phyloP scores from a whole-genome alignment of 2,888 invertebrate species.

The Cosmia pyralina region DNA sequence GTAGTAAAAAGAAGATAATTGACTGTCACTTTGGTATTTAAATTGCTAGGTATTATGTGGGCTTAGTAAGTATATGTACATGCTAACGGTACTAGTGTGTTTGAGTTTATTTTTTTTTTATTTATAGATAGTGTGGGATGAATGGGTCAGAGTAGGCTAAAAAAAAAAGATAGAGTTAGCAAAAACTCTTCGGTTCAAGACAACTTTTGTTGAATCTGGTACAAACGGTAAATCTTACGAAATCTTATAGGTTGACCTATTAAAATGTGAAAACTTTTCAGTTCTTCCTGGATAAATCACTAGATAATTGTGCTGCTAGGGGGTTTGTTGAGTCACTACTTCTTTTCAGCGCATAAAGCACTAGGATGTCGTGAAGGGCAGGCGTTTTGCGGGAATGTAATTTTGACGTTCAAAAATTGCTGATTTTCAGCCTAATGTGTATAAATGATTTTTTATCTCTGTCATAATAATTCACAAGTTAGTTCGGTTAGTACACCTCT shows the following conservation, averaged over 20 bases:
- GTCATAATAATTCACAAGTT: background rate
- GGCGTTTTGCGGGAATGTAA: too few species aligned
- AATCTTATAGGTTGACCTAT: too few species aligned
- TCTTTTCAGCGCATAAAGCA: too few species aligned
- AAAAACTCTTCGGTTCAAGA: background rate
- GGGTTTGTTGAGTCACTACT: too few species aligned
- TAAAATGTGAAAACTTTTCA: background rate
- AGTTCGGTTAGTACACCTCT: background rate
- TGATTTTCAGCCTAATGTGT: too few species aligned
- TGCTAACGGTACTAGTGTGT: background rate
- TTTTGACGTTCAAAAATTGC: too few species aligned
- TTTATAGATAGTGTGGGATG: too few species aligned
- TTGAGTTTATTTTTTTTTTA: background rate
- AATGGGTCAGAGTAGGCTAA: too few species aligned
- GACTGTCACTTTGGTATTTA: conserved; percentile 38
- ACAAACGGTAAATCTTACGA: background rate
- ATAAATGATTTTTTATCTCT: too few species aligned
- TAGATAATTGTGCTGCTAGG: too few species aligned
- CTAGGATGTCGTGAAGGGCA: too few species aligned
- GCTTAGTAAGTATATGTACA: background rate
- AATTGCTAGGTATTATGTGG: conserved; percentile 23
- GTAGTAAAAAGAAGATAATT: conserved; percentile 24
- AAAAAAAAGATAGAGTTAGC: background rate
- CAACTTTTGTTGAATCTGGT: background rate
- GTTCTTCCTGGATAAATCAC: background rate